Conservation (phyloP, 2,888 invertebrate genomes). For the Notodonta dromedarius region DNA sequence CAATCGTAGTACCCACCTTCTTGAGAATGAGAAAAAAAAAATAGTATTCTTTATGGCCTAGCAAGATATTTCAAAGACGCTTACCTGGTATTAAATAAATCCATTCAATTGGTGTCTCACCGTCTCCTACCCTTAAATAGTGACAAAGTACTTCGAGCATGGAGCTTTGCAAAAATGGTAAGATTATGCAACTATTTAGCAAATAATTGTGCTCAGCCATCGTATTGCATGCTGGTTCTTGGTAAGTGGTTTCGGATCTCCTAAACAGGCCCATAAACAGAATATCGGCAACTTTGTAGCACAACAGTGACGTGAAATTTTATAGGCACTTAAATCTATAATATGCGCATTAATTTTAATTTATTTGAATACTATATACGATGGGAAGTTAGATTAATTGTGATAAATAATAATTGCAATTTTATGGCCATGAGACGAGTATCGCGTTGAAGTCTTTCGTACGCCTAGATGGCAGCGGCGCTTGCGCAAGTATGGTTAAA, state of each 20-base stretch:
- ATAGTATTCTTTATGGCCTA: no score
- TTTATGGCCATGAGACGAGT: conserved; percentile 32
- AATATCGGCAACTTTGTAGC: conserved; percentile 21
- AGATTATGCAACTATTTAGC: conserved; percentile 15
- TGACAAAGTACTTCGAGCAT: neutral
- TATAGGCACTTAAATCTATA: conserved; percentile 8
- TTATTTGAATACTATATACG: neutral
- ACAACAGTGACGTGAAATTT: conserved; percentile 22
- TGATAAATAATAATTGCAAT: conserved; percentile 4
- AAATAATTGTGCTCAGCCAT: conserved; percentile 6
- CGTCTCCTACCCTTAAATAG: no score
- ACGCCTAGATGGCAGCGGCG: conserved; percentile 24
- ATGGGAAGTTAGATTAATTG: neutral
- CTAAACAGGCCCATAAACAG: conserved; percentile 16
- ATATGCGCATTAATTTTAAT: neutral
- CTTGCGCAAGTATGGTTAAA: conserved; percentile 31
- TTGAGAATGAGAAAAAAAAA: no score
- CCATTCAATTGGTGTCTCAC: conserved; percentile 4
- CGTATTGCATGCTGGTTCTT: neutral
- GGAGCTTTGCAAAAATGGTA: conserved; percentile 6
- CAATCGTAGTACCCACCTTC: no score
- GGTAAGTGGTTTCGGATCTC: conserved; percentile 11
- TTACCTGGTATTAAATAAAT: neutral
- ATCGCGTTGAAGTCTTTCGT: conserved; percentile 69
- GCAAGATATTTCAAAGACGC: neutral